Evolutionary conservation across 2,888 invertebrate species (phyloP), one percentile per base, ranked within the genome.

Genomic region (Thymelicus acteon): DNA sequence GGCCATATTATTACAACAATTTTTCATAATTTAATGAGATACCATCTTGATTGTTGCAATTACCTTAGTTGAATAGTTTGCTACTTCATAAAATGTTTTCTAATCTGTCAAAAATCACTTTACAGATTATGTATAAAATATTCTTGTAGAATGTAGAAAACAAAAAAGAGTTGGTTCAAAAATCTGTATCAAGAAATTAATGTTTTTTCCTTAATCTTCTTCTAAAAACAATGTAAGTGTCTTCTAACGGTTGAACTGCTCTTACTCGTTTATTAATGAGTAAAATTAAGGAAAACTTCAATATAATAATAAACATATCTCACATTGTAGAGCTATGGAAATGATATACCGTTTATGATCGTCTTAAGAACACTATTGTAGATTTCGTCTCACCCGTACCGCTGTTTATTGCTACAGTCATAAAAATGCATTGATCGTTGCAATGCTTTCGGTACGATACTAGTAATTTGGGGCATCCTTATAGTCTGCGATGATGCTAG

Each of bases 391-490:
- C 77, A 77, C 74, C 79, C 78, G 76, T 79, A 74, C 73, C 52
- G 24, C 77, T 79, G 85, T 91, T 92, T 91, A 92, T 90, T 83
- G 87, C 87, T 74, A 60, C 67, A 80, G 79, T 87, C 82, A 90
- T 91, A 92, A 92, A 91, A 92, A 90, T 91, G 91, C 91, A 92
- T 90, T 87, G 90, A 89, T 89, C 83, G 83, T 74, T 82, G 87
- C 86, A 85, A 83, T 80, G 80, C 81, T 82, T 83, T 83, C 79
- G 60, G 80, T 78, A 78, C 80, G 75, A 77, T 76, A 77, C 80
- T 79, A 75, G 80, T 85, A 86, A 85, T 84, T 83, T 79, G 77
- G 77, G 76, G 78, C 79, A 78, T 78, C 79, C 75, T 74, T 76
- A 71, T 65, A 75, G 77, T 79, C 75, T 75, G 73, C 75, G 74